Evolutionary conservation across 2,888 invertebrate genomes (phyloP), one percentile per base, ranked within the genome.

Genomic region (Ennomos fuscantarius): DNA sequence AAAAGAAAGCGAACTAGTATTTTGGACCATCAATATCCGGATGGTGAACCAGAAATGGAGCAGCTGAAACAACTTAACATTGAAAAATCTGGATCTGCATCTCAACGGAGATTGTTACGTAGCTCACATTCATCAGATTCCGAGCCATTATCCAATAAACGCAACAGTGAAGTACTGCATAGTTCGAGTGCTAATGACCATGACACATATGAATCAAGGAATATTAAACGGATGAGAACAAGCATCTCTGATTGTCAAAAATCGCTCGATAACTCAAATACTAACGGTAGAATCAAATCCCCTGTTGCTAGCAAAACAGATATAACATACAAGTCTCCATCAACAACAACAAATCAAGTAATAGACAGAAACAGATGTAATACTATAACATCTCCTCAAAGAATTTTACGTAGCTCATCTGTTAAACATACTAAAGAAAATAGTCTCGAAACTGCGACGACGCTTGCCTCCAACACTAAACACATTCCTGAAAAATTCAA

Each of bases 371-470:
- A 36, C 13, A 10, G 36, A n/a, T 12, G 8, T 36, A 9, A 46
- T 31, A 12, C 48, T 33, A 24, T 24, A 3, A 24, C 24, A 24
- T 13, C 48, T 9, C 34, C 48, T 24, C 40, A 44, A 49, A 54
- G 53, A 15, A 15, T 37, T 9, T 54, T 59, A 49, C 58, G 58
- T 15, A 59, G 58, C 44, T 36, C 53, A 5, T 1, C 9, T 9
- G 15, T 45, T 11, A 49, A 53, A 54, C 31, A 48, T 15, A 50
- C 12, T 1, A 36, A 37, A 31, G 36, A 34, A 31, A 36, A 31
- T n/a, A 24, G 8, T n/a, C 3, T 33, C n/a, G 8, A 34, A 34
- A 9, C 8, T 12, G 31, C 6, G 3, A 11, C 11, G n/a, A 33
- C 11, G n/a, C 2, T 43, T 9, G 9, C 11, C 9, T 3, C 2